These are phyloP conservation scores for Hyles euphorbiae DNA, from an alignment of 1,140 invertebrate species.

Conservation along the genomic window DNA sequence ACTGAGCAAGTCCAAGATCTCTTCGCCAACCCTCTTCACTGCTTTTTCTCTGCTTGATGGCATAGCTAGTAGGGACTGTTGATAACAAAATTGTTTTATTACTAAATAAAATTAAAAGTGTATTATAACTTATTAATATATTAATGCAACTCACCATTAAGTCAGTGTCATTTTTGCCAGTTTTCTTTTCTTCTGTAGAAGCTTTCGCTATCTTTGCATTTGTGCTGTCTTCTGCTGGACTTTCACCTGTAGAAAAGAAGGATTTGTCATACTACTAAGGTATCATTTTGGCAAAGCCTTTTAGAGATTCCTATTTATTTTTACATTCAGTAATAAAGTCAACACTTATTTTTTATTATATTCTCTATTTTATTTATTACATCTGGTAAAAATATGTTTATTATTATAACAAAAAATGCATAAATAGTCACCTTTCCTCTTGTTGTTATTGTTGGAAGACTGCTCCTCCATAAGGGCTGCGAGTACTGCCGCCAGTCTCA, in stretches of 20 bases:
- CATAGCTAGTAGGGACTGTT: constrained; percentile 91
- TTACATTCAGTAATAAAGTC: too few species aligned
- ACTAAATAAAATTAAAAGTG: too few species aligned
- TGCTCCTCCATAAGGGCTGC: constrained; percentile 75
- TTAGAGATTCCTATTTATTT: too few species aligned
- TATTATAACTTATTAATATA: too few species aligned
- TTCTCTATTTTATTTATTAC: too few species aligned
- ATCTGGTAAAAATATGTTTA: too few species aligned
- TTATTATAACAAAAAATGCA: neutral
- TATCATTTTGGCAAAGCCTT: too few species aligned
- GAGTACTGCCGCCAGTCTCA: constrained; percentile 82
- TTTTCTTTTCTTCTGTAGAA: constrained; percentile 66
- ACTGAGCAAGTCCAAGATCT: constrained; percentile 94
- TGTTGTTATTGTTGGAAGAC: constrained; percentile 44
- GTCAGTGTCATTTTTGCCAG: constrained; percentile 76
- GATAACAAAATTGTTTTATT: constrained; percentile 5
- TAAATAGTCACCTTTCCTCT: constrained; percentile 61
- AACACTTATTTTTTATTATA: too few species aligned
- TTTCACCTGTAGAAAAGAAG: constrained; percentile 41
- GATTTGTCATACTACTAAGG: too few species aligned
- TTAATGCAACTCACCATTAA: constrained; percentile 75
- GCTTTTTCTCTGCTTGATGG: constrained; percentile 96
- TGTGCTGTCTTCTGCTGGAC: constrained; percentile 41
- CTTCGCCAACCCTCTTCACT: constrained; percentile 96
- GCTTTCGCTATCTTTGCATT: constrained; percentile 59